Evolutionary conservation across 2,888 invertebrate genomes (phyloP).

Genomic region (Silvanus unidentatus): DNA sequence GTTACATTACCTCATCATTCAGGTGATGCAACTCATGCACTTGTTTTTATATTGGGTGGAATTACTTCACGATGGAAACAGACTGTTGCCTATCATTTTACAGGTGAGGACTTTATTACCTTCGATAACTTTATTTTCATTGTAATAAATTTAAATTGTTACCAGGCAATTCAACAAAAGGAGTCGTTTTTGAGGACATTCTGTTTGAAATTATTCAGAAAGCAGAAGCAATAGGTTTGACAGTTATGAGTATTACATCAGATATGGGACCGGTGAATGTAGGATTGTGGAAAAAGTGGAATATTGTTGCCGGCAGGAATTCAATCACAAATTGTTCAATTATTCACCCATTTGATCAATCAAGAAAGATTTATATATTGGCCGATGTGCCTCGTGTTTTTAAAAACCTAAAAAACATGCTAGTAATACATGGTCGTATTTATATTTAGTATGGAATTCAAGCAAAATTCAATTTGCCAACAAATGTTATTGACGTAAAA

Average conservation of each 20-base stretch:
- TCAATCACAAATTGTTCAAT: slow-evolving; percentile 7
- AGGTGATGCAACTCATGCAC: slow-evolving; percentile 23
- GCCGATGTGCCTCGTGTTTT: slow-evolving; percentile 19
- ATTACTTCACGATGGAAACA: slow-evolving; percentile 28
- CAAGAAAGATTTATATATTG: slow-evolving; percentile 15
- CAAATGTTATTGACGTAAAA: slow-evolving; percentile 12
- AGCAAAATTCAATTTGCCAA: slow-evolving; percentile 17
- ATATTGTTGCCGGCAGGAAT: slow-evolving; percentile 15
- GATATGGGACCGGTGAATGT: slow-evolving; percentile 29
- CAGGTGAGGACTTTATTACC: slow-evolving; percentile 7
- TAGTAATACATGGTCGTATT: slow-evolving; percentile 19
- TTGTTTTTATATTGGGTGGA: slow-evolving; percentile 30
- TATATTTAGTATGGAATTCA: slow-evolving; percentile 11
- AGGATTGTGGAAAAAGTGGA: slow-evolving; percentile 23
- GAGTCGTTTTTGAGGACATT: slow-evolving; percentile 17
- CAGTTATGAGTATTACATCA: slow-evolving; percentile 21
- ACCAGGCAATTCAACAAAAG: slow-evolving; percentile 16
- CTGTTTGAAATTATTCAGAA: slow-evolving; percentile 17
- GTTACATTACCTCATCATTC: slow-evolving; percentile 18
- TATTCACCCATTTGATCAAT: slow-evolving; percentile 17
- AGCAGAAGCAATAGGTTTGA: slow-evolving; percentile 15
- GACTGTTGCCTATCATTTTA: slow-evolving; percentile 27
- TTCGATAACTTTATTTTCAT: too few species aligned
- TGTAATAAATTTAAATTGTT: too few species aligned
- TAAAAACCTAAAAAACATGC: slow-evolving; percentile 20